These are phyloP conservation scores for Agrypnia vestita DNA, from an alignment of 1,140 invertebrate genomes.

Conservation along the genomic window DNA sequence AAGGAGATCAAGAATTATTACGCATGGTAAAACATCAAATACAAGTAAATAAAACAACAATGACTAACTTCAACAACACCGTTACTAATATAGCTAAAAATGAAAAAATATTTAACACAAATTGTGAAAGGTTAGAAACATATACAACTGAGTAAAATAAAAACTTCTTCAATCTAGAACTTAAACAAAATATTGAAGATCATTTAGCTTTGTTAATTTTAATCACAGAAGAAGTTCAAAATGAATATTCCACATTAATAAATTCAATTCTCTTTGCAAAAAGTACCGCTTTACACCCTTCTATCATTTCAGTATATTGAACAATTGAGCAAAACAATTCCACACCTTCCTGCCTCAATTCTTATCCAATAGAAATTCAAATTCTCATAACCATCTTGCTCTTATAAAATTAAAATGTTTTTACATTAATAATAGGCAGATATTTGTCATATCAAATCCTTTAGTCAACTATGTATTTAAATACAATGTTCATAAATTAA, in stretches of 20 bases:
- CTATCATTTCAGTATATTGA: neutral
- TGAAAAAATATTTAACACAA: constrained; percentile 52
- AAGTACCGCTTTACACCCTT: constrained; percentile 10
- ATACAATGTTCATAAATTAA: constrained; percentile 45
- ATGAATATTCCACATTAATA: neutral
- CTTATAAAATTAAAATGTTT: constrained; percentile 1
- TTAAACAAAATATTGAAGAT: constrained; percentile 17
- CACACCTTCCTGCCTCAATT: neutral
- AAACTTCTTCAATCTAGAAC: neutral
- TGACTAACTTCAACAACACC: constrained; percentile 55
- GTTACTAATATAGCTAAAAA: constrained; percentile 33
- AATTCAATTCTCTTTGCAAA: constrained; percentile 5
- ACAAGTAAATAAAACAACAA: constrained; percentile 48
- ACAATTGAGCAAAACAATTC: neutral
- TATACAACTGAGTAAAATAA: neutral
- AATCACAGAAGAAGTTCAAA: neutral
- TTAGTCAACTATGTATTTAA: constrained; percentile 11
- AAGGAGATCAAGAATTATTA: constrained; percentile 52
- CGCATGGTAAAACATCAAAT: constrained; percentile 57
- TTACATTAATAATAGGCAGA: neutral
- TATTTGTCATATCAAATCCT: constrained; percentile 29
- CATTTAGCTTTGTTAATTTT: neutral
- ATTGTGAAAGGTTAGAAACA: constrained; percentile 41
- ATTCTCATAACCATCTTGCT: neutral
- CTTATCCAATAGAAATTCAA: neutral